Percentiles rank a stretch among this genome's conserved stretches.
These are phyloP conservation scores for Halyomorpha halys DNA, from an alignment of 1,140 invertebrate species.

Conservation along the genomic window DNA sequence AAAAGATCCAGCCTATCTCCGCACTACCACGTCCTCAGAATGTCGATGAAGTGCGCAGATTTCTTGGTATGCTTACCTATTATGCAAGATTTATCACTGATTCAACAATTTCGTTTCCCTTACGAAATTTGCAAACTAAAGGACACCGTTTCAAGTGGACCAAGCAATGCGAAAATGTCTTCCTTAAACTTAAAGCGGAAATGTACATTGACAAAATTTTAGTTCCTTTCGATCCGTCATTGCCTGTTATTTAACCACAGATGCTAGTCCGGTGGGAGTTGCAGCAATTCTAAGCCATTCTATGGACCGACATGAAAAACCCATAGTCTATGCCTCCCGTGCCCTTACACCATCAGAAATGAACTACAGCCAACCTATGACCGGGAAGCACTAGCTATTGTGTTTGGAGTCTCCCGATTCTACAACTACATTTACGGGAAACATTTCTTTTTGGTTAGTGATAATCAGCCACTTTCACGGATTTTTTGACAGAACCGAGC, in stretches of 20 bases:
- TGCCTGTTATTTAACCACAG: conserved; percentile 39
- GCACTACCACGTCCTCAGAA: no score
- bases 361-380: conserved; percentile 39
- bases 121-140: background rate
- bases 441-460: conserved; percentile 21
- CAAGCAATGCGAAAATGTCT: conserved; percentile 28
- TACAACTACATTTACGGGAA: conserved; percentile 31
- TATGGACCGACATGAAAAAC: conserved; percentile 34
- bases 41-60: no score
- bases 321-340: conserved; percentile 38
- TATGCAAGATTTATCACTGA: no score
- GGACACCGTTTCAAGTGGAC: conserved; percentile 26
- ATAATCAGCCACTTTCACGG: conserved; percentile 20
- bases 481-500: no score
- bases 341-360: conserved; percentile 36
- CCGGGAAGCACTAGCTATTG: conserved; percentile 39
- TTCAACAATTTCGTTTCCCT: no score
- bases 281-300: conserved; percentile 34
- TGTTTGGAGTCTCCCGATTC: conserved; percentile 36
- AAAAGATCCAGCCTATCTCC: no score
- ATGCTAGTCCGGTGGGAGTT: conserved; percentile 33
- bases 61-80: no score
- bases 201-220: conserved; percentile 30
- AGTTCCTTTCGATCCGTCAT: conserved; percentile 36
- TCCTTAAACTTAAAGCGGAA: conserved; percentile 31